Base-by-base conservation (phyloP, 2,113 vertebrate genomes). In the Brachypodius melanocephalos region DNA sequence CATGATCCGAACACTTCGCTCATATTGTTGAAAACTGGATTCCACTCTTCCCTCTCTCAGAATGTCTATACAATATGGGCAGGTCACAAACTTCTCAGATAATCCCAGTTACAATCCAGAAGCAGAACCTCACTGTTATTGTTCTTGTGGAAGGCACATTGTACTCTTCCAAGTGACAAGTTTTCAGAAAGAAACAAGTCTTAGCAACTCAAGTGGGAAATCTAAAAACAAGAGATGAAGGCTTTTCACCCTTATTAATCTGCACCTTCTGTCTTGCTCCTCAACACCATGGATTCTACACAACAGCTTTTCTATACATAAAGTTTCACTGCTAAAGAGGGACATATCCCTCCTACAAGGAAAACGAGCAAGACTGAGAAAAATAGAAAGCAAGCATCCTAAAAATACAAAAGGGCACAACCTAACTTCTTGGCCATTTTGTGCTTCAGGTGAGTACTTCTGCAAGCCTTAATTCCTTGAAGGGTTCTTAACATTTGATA, bases 1-100 rank as follows among this genome's bases (percentile, higher is more conserved):
- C 22, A 38, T 9, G 3, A 34, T 43, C 32, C 6, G 3, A 48
- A 72, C 0, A 6, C 31, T 80, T 45, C 1, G 2, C 10, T 48
- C 38, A 34, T 21, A 42, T 26, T 17, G 6, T 5, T 69, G 31
- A 74, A 65, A 86, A 72, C 18, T 3, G 3, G 63, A 63, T 80
- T 84, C 29, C 9, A 45, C 6, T 25, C 43, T 36, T 63, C 24
- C 16, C 31, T 36, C 36, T 31, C 38, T 55, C 16, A 36, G 29
- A 86, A 74, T 57, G 59, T 73, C 66, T 69, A 29, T 40, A 19
- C 24, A 55, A 42, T 61, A 65, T 17, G 28, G 36, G 61, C 19
- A 83, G 29, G n/a, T 38, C 29, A 79, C 57, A 79, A 69, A 66
- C 31, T 31, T 31, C 57, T 86, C 40, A 74, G 8, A 36, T 14